These are phyloP conservation scores for Anarrhichthys ocellatus DNA, from an alignment of 2,113 vertebrate genomes.

Conservation along the genomic window DNA sequence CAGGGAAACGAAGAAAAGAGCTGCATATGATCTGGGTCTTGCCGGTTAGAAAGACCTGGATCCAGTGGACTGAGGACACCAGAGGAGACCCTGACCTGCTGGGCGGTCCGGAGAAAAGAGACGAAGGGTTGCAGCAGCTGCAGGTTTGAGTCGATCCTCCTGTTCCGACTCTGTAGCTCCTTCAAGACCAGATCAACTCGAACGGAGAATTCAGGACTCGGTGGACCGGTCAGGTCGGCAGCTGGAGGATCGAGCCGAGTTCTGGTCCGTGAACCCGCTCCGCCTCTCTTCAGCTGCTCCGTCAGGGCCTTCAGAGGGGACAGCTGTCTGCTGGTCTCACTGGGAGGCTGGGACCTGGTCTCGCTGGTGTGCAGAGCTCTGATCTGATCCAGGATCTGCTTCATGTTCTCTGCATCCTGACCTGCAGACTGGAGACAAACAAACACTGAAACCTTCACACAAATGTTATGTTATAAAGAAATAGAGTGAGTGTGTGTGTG, in stretches of 20 bases:
- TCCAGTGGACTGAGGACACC: background rate
- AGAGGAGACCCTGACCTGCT: slow-evolving; percentile 83
- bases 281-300: slow-evolving; percentile 47
- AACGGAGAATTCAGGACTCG: slow-evolving; percentile 75
- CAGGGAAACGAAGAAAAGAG: too few species aligned
- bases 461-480: too few species aligned
- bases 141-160: slow-evolving; percentile 78
- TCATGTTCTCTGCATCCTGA: slow-evolving; percentile 78
- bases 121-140: slow-evolving; percentile 83
- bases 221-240: background rate
- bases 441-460: background rate
- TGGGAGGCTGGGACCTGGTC: background rate
- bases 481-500: background rate
- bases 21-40: too few species aligned
- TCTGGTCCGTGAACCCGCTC: background rate
- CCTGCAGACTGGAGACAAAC: slow-evolving; percentile 79
- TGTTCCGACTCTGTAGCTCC: slow-evolving; percentile 83
- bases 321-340: background rate
- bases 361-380: slow-evolving; percentile 53
- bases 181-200: slow-evolving; percentile 77
- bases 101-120: slow-evolving; percentile 83
- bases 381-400: slow-evolving; percentile 83
- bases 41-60: too few species aligned
- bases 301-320: slow-evolving; percentile 48
- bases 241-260: background rate